phyloP scores from a whole-genome alignment of 2,888 invertebrate genomes.

The Ectemnius continuus region DNA sequence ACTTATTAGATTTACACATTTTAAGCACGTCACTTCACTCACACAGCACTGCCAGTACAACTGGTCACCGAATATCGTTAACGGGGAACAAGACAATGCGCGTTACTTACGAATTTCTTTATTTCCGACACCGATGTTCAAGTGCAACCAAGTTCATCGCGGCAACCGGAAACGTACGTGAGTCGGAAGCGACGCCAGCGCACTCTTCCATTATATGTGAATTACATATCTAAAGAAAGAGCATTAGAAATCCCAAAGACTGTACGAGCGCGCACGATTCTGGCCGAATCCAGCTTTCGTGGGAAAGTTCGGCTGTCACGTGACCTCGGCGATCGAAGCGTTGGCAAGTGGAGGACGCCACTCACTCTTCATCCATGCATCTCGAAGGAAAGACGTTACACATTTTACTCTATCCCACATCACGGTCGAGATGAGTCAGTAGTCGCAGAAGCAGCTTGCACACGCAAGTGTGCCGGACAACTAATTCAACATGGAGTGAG shows the following conservation, averaged over 20 bases:
- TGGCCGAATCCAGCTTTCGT: background rate
- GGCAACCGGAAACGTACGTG: too few species aligned
- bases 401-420: constrained; percentile 79
- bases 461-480: constrained; percentile 86
- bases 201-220: background rate
- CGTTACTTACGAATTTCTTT: too few species aligned
- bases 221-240: background rate
- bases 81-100: too few species aligned
- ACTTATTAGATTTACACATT: too few species aligned
- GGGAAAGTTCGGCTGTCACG: constrained; percentile 52
- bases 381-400: constrained; percentile 69
- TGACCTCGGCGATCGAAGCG: constrained; percentile 52
- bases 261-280: background rate
- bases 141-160: too few species aligned
- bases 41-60: too few species aligned
- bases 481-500: constrained; percentile 85
- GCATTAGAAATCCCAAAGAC: background rate
- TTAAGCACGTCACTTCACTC: too few species aligned
- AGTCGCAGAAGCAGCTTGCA: constrained; percentile 83
- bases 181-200: too few species aligned
- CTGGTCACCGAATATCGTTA: too few species aligned
- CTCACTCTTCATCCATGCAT: constrained; percentile 75
- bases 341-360: constrained; percentile 26
- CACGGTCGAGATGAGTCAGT: constrained; percentile 87
- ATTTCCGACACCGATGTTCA: too few species aligned